Percentiles rank a stretch among this genome's conserved stretches.
These are phyloP conservation scores for Megathymus violae DNA, from an alignment of 1,140 invertebrate species.

Conservation along the genomic window DNA sequence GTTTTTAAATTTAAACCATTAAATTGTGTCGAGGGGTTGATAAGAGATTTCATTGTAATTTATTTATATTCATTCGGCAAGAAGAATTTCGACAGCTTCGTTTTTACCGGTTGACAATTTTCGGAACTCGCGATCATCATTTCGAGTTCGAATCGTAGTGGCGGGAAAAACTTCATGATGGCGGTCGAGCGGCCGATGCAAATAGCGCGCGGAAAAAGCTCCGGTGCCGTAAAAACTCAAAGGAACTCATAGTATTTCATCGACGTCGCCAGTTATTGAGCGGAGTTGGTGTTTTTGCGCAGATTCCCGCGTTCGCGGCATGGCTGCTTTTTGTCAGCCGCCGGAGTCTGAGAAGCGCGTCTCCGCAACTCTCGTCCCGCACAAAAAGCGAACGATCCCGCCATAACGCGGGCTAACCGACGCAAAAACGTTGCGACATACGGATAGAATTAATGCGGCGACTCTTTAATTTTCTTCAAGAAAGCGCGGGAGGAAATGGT, in stretches of 20 bases:
- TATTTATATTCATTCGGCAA: conserved; percentile 21
- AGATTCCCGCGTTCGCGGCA: conserved; percentile 63
- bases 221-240: conserved; percentile 60
- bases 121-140: conserved; percentile 32
- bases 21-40: conserved; percentile 20
- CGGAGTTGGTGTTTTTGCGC: conserved; percentile 65
- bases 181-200: conserved; percentile 29
- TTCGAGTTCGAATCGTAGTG: conserved; percentile 23
- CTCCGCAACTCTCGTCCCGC: conserved; percentile 43
- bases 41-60: conserved; percentile 30
- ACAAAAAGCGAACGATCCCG: conserved; percentile 66
- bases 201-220: conserved; percentile 62
- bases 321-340: conserved; percentile 60
- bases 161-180: conserved; percentile 33
- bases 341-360: conserved; percentile 68
- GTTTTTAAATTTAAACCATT: conserved; percentile 15
- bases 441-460: conserved; percentile 78
- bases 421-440: conserved; percentile 75
- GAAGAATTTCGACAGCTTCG: conserved; percentile 21
- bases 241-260: conserved; percentile 80
- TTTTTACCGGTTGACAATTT: conserved; percentile 28
- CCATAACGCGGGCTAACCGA: conserved; percentile 65
- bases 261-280: conserved; percentile 72
- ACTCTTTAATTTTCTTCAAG: conserved; percentile 82
- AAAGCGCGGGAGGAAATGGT: conserved; percentile 78